A percentile compares a stretch with the other conserved stretches of the same genome.
Conservation (phyloP, 2,797 vertebrate genomes). For the Sebastes miniatus region DNA sequence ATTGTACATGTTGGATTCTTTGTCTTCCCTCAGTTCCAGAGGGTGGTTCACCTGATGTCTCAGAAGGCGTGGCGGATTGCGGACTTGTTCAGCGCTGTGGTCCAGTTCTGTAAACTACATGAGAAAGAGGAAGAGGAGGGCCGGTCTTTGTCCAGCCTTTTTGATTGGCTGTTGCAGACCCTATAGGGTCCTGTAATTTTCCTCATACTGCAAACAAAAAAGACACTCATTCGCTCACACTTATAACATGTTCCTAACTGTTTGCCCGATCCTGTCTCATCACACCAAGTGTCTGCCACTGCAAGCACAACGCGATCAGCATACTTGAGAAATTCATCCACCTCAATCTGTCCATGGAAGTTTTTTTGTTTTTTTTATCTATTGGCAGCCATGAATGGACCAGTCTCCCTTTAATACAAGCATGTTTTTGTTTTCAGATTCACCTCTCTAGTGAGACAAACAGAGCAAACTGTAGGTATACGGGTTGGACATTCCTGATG, state of each 20-base stretch:
- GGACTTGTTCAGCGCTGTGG: constrained; percentile 90
- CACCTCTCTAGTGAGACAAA: constrained; percentile 26
- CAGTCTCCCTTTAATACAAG: constrained; percentile 75
- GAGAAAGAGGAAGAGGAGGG: constrained; percentile 76
- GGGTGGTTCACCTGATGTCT: constrained; percentile 89
- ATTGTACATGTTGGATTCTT: not conserved
- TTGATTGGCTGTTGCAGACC: constrained; percentile 93
- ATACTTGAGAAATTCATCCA: constrained; percentile 35
- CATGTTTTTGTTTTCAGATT: constrained; percentile 57
- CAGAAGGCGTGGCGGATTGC: constrained; percentile 92
- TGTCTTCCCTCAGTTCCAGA: constrained; percentile 86
- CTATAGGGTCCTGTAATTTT: constrained; percentile 73
- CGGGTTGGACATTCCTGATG: constrained; percentile 46
- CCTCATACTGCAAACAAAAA: constrained; percentile 15
- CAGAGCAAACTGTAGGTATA: constrained; percentile 42
- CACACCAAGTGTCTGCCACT: constrained; percentile 37
- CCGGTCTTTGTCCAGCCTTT: constrained; percentile 83
- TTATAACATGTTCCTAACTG: constrained; percentile 5
- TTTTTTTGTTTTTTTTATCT: not conserved
- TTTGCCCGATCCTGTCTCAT: constrained; percentile 24
- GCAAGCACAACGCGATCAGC: constrained; percentile 24
- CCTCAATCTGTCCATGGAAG: constrained; percentile 15
- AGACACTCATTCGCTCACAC: constrained; percentile 17
- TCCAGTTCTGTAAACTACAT: constrained; percentile 90
- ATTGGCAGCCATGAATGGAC: constrained; percentile 33